A percentile compares a stretch with the other conserved stretches of the same genome.
phyloP scores from a whole-genome alignment of 2,113 vertebrate genomes.

The Sebastes schlegelii region DNA sequence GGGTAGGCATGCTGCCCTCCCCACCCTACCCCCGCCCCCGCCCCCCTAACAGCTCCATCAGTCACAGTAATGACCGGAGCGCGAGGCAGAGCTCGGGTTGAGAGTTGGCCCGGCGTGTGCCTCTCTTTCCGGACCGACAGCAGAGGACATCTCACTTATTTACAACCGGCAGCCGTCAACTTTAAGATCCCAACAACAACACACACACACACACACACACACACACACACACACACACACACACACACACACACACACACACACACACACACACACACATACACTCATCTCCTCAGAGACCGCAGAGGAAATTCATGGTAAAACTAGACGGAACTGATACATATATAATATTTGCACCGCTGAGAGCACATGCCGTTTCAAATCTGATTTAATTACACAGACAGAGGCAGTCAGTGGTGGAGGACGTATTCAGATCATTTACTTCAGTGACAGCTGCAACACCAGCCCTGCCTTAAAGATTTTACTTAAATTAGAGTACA shows the following conservation, averaged over 20 bases:
- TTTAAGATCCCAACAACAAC: conserved; percentile 21
- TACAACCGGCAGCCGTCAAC: conserved; percentile 44
- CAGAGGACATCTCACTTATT: conserved; percentile 54
- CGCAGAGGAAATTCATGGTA: conserved; percentile 8
- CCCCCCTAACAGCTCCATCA: not conserved
- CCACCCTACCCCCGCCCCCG: too few relatives aligned
- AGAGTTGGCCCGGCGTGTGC: conserved; percentile 19
- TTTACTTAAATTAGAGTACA: not conserved
- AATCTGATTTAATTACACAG: not conserved
- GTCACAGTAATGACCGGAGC: conserved; percentile 18
- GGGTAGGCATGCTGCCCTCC: conserved; percentile 7
- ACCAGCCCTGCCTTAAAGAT: not conserved
- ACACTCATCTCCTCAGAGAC: not conserved
- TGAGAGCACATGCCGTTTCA: not conserved
- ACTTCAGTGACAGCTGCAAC: not conserved
- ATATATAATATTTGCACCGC: not conserved
- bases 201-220: not conserved
- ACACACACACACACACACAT: conserved; percentile 1
- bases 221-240: conserved; percentile 2
- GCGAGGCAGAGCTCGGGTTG: conserved; percentile 32
- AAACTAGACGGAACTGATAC: not conserved
- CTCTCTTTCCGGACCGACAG: conserved; percentile 18
- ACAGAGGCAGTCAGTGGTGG: not conserved
- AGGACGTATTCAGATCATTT: not conserved
- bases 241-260: conserved; percentile 13